phyloP scores from a whole-genome alignment of 2,888 invertebrate genomes.

The Polia nebulosa region DNA sequence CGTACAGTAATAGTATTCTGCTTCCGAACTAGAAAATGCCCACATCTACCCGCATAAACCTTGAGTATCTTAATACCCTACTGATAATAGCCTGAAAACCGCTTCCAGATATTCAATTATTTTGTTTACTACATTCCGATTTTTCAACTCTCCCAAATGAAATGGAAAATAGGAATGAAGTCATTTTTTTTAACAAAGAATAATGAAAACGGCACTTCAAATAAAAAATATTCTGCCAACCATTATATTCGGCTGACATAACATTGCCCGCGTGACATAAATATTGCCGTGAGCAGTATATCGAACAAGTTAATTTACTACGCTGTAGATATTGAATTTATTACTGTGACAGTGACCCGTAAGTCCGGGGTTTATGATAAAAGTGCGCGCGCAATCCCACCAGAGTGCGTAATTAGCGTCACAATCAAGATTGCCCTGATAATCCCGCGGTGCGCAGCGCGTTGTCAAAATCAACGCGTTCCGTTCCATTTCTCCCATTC shows the following conservation, averaged over 20 bases:
- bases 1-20: background rate
- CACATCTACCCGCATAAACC: constrained; percentile 23
- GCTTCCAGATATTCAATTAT: constrained; percentile 14
- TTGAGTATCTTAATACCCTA: background rate
- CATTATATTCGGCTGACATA: constrained; percentile 51
- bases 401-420: constrained; percentile 79
- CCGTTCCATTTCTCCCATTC: constrained; percentile 33
- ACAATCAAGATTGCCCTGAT: constrained; percentile 81
- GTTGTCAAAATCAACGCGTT: constrained; percentile 53
- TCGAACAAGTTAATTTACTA: constrained; percentile 74
- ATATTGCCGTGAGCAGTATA: constrained; percentile 71
- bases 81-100: constrained; percentile 18
- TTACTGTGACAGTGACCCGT: constrained; percentile 60
- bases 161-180: constrained; percentile 7
- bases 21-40: background rate
- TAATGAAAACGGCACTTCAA: constrained; percentile 6
- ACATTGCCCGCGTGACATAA: constrained; percentile 50
- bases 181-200: constrained; percentile 12
- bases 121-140: background rate
- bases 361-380: constrained; percentile 50
- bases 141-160: constrained; percentile 1
- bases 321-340: constrained; percentile 68
- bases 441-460: constrained; percentile 67
- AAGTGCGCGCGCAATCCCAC: constrained; percentile 55
- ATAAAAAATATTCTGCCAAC: constrained; percentile 30